Evolutionary conservation across 1,140 invertebrate species (phyloP), one percentile per base, ranked within the genome.

Genomic region (Dinoponera quadriceps): DNA sequence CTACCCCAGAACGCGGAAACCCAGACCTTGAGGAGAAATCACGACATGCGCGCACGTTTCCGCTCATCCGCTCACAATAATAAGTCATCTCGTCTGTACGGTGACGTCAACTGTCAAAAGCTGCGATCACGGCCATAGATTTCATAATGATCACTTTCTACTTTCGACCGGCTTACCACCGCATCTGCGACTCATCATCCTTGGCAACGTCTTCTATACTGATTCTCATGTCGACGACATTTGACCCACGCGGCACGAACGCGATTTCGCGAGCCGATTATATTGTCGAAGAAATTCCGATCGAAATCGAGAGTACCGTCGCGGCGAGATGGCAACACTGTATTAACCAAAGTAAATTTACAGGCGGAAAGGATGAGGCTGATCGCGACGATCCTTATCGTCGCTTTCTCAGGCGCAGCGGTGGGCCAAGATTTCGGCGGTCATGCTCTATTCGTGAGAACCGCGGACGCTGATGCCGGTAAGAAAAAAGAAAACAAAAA

Each of bases 61-160:
- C 65, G 55, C 33, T 18, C 29, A 33, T 63, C 18, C 65, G 54
- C 62, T 60, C 68, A 60, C 54, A 71, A 83, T 78, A 86, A 91
- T 78, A 86, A 91, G 85, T 90, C 83, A 90, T 88, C 85, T 86
- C 85, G 38, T 84, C 72, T 69, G 85, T 51, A 81, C 84, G 84
- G 80, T 82, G 85, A 81, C 85, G 82, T 85, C 75, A 78, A 69
- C 59, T 69, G 65, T 82, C 82, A 66, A 60, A 82, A 82, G 78
- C 63, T 55, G 27, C 69, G 84, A 90, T 88, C 86, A 68, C 66
- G 55, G 80, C 71, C 84, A 88, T 90, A 91, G 90, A 92, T 91
- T 92, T 92, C 91, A 90, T 92, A 92, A 92, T 90, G 90, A 90
- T 75, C 82, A 86, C 91, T 92, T 92, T 92, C 91, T 91, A 83